Evolutionary conservation across 2,888 invertebrate genomes (phyloP).

Genomic region (Platycnemis pennipes): DNA sequence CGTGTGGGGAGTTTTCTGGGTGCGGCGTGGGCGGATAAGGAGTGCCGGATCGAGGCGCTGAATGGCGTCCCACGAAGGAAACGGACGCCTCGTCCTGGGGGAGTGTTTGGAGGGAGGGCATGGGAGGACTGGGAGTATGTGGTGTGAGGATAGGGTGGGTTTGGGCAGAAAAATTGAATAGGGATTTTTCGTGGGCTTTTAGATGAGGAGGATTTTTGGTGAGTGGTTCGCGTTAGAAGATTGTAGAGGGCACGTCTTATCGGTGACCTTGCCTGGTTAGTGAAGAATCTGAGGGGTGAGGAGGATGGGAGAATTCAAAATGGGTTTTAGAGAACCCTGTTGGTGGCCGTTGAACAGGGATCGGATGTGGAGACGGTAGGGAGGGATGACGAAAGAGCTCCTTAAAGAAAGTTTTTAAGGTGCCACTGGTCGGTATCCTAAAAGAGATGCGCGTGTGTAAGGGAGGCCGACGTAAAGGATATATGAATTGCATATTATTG

Average conservation of each 20-base stretch:
- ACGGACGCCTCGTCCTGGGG: neutral
- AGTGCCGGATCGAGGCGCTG: neutral
- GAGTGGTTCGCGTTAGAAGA: no score
- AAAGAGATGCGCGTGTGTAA: neutral
- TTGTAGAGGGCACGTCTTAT: neutral
- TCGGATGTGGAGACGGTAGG: neutral
- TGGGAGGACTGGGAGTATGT: neutral
- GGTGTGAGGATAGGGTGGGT: neutral
- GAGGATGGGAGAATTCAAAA: neutral
- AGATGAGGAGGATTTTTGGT: neutral
- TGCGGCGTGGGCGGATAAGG: neutral
- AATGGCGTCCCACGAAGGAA: no score
- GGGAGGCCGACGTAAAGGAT: neutral
- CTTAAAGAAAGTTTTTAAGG: neutral
- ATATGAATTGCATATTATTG: constrained; percentile 10
- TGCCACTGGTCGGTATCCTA: neutral
- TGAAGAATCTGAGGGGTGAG: neutral
- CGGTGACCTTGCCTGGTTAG: neutral
- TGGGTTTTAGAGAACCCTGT: neutral
- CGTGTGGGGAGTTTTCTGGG: neutral
- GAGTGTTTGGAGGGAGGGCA: neutral
- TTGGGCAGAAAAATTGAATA: neutral
- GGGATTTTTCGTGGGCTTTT: neutral
- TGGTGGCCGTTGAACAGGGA: neutral
- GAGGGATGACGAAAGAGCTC: neutral